Evolutionary conservation across 2,797 vertebrate genomes (phyloP).

Genomic region (Cynodonichthys magdalenae): DNA sequence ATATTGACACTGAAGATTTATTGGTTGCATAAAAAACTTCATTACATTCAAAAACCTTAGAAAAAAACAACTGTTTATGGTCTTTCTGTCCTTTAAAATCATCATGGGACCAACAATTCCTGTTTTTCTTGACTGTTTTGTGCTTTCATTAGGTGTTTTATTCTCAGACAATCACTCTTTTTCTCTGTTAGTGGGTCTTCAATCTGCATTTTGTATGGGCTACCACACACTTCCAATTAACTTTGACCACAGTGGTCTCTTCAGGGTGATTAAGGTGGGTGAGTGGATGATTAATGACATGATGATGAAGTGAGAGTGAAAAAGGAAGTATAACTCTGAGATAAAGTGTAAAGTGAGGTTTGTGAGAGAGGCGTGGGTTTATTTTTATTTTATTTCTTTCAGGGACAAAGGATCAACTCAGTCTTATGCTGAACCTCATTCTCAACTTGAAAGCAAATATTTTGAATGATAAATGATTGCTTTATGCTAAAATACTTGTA

Average conservation of each 20-base stretch:
- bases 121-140: slow-evolving; percentile 6
- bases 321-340: slow-evolving; percentile 20
- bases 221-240: slow-evolving; percentile 52
- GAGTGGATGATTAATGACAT: slow-evolving; percentile 24
- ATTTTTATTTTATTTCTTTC: background rate
- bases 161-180: slow-evolving; percentile 20
- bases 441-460: background rate
- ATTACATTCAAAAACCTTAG: background rate
- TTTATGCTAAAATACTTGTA: background rate
- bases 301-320: slow-evolving; percentile 28
- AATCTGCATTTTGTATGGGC: slow-evolving; percentile 46
- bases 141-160: slow-evolving; percentile 10
- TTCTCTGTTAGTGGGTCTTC: slow-evolving; percentile 44
- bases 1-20: background rate
- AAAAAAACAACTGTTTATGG: background rate
- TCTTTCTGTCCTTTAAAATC: background rate
- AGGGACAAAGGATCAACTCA: too few species aligned
- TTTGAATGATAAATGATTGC: background rate
- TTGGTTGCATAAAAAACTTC: background rate
- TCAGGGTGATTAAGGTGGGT: slow-evolving; percentile 28
- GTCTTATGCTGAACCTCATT: too few species aligned
- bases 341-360: slow-evolving; percentile 1
- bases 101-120: background rate
- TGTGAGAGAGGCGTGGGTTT: background rate
- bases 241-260: slow-evolving; percentile 21